Percentiles rank a stretch among this genome's conserved stretches.
phyloP scores from a whole-genome alignment of 1,140 invertebrate genomes.

The Drosophila willistoni region DNA sequence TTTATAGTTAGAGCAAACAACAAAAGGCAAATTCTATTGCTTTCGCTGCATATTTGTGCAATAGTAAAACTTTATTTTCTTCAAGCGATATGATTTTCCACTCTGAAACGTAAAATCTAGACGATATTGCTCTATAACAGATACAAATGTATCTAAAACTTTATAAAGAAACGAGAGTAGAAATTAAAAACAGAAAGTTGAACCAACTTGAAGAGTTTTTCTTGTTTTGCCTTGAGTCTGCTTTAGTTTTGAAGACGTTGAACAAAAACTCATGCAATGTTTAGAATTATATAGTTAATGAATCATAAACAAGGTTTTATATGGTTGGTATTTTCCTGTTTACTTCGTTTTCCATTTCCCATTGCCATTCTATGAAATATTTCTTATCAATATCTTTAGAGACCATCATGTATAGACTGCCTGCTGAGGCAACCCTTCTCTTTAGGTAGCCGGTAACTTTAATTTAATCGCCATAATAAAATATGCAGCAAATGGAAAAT shows the following conservation, averaged over 20 bases:
- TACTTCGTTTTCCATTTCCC: background rate
- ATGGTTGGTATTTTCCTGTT: background rate
- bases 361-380: background rate
- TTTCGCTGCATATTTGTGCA: background rate
- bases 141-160: too few species aligned
- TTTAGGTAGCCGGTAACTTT: constrained; percentile 36
- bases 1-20: constrained; percentile 37
- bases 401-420: background rate
- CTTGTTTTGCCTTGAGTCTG: too few species aligned
- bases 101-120: too few species aligned
- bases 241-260: too few species aligned
- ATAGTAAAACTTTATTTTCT: background rate
- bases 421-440: constrained; percentile 11
- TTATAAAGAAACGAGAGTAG: too few species aligned
- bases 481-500: constrained; percentile 39
- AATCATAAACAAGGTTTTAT: too few species aligned
- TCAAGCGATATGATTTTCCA: background rate
- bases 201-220: too few species aligned
- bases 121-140: too few species aligned
- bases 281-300: too few species aligned
- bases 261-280: too few species aligned
- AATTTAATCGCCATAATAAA: constrained; percentile 54
- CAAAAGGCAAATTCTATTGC: constrained; percentile 39
- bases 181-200: too few species aligned
- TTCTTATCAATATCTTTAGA: background rate